phyloP scores from a whole-genome alignment of 2,797 vertebrate genomes.

The Picus viridis region DNA sequence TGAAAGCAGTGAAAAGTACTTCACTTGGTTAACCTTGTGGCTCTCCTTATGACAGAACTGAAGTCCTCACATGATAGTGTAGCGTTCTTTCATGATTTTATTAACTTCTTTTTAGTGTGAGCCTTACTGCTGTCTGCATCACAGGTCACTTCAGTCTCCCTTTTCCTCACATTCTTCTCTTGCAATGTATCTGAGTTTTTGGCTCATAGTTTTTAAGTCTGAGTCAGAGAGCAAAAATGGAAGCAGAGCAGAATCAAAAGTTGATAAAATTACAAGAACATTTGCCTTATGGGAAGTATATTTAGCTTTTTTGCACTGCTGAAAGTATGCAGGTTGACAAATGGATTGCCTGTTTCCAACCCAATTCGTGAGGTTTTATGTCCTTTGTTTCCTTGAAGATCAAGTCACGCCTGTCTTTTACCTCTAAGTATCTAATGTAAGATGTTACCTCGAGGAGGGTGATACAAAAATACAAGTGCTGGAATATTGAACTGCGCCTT shows the following conservation, averaged over 20 bases:
- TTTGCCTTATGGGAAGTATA: neutral
- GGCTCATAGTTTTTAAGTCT: neutral
- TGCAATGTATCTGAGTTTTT: neutral
- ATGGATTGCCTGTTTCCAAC: neutral
- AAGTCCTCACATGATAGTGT: neutral
- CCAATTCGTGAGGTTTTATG: neutral
- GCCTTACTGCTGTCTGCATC: neutral
- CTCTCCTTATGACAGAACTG: neutral
- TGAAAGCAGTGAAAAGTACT: neutral
- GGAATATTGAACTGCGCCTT: neutral
- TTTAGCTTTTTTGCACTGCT: neutral
- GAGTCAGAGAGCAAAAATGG: neutral
- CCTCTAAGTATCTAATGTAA: neutral
- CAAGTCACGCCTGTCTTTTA: neutral
- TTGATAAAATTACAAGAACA: neutral
- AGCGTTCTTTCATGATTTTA: neutral
- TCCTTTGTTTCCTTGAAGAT: neutral
- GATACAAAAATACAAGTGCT: neutral
- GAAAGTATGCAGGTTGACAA: neutral
- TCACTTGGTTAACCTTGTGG: neutral
- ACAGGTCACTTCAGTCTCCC: neutral
- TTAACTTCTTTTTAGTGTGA: neutral
- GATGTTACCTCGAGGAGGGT: neutral
- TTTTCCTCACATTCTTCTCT: neutral
- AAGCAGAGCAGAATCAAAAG: neutral